Conservation (phyloP, 2,113 vertebrate genomes). For the Epinephelus fuscoguttatus region DNA sequence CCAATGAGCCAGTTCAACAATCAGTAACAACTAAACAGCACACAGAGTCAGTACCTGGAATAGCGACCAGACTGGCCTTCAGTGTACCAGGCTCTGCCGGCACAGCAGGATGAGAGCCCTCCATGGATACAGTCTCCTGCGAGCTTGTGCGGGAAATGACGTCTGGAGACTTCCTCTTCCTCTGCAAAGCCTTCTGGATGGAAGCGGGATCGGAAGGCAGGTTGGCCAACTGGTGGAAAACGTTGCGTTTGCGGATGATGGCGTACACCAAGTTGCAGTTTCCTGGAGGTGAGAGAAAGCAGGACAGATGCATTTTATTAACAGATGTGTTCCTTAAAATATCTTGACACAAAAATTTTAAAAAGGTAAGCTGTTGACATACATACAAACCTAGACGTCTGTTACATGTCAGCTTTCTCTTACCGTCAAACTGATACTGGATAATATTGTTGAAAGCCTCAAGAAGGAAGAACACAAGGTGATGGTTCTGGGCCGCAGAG, state of each 20-base stretch:
- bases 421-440: slow-evolving; percentile 99
- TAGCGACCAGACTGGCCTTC: slow-evolving; percentile 94
- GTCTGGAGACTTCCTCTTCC: slow-evolving; percentile 89
- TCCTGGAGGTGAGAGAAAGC: slow-evolving; percentile 73
- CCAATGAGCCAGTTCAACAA: neutral
- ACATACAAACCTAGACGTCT: neutral
- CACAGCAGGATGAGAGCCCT: slow-evolving; percentile 94
- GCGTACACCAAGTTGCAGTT: slow-evolving; percentile 98
- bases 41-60: slow-evolving; percentile 87
- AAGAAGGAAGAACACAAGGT: slow-evolving; percentile 96
- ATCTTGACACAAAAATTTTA: neutral
- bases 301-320: neutral
- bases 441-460: slow-evolving; percentile 99
- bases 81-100: slow-evolving; percentile 95
- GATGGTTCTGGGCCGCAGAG: slow-evolving; percentile 94
- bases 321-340: neutral
- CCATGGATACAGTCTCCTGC: slow-evolving; percentile 95
- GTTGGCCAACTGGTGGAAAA: slow-evolving; percentile 98
- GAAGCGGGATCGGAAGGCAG: slow-evolving; percentile 89
- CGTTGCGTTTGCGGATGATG: slow-evolving; percentile 96
- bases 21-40: neutral
- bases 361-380: neutral
- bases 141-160: slow-evolving; percentile 94
- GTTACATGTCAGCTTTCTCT: slow-evolving; percentile 43
- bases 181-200: slow-evolving; percentile 96